A percentile compares a stretch with the other conserved stretches of the same genome.
These are phyloP conservation scores for Carettochelys insculpta DNA, from an alignment of 2,113 vertebrate genomes.

Conservation along the genomic window DNA sequence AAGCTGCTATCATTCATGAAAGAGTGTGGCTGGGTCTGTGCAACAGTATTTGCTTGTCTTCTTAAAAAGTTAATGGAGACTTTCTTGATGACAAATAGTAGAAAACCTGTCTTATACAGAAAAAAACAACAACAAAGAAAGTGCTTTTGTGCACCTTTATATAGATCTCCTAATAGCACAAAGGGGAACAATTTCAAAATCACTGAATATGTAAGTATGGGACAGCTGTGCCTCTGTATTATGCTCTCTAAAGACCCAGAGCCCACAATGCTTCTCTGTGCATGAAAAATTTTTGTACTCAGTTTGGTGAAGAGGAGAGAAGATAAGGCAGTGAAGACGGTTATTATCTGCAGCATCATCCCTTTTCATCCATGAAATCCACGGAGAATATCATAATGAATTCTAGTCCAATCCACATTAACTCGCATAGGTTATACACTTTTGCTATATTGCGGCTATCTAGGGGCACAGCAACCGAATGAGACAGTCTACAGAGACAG, in stretches of 20 bases:
- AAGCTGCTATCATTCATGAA: constrained; percentile 11
- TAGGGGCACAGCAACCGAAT: background rate
- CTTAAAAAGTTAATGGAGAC: background rate
- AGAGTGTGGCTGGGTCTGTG: background rate
- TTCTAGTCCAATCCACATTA: background rate
- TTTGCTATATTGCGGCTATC: background rate
- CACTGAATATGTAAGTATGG: rapidly evolving
- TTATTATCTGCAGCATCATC: background rate
- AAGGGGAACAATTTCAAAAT: background rate
- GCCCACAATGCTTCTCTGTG: background rate
- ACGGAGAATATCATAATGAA: background rate
- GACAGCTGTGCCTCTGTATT: background rate
- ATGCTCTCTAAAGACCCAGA: background rate
- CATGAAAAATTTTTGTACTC: background rate
- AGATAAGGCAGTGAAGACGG: background rate
- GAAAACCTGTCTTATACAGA: background rate
- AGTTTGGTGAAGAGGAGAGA: background rate
- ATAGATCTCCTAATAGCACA: background rate
- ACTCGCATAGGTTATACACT: background rate
- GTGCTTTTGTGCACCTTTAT: background rate
- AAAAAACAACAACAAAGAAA: background rate
- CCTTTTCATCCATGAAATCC: background rate
- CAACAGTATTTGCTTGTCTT: background rate
- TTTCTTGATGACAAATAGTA: background rate
- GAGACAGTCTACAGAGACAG: background rate